Conservation (phyloP, 2,888 invertebrate species). For the Cephus pulcher region DNA sequence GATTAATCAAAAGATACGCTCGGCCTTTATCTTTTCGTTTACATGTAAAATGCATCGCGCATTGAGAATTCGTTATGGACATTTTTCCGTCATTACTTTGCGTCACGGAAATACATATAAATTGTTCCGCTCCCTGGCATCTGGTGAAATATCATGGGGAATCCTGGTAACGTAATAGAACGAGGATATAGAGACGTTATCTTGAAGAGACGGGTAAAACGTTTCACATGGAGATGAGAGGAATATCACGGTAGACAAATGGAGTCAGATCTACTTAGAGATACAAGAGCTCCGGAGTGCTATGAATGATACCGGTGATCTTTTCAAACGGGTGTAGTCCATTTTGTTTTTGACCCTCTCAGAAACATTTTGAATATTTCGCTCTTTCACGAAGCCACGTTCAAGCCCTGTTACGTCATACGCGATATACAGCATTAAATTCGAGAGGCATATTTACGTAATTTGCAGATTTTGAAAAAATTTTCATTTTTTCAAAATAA, state of each 20-base stretch:
- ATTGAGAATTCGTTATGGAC: neutral
- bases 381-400: too few species aligned
- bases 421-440: neutral
- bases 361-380: neutral
- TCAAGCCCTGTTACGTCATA: neutral
- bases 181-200: constrained; percentile 19
- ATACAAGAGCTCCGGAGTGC: constrained; percentile 13
- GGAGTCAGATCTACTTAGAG: constrained; percentile 19
- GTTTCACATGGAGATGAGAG: constrained; percentile 25
- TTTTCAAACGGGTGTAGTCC: constrained; percentile 3
- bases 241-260: constrained; percentile 26
- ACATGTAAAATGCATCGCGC: constrained; percentile 15
- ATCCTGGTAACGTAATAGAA: constrained; percentile 3
- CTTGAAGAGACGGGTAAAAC: constrained; percentile 10
- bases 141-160: neutral
- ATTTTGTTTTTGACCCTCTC: constrained; percentile 4
- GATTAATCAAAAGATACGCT: constrained; percentile 20
- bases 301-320: constrained; percentile 16
- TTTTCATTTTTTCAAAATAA: neutral
- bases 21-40: constrained; percentile 10
- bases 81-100: neutral
- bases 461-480: neutral
- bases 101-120: neutral
- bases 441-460: neutral
- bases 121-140: neutral